Evolutionary conservation across 2,113 vertebrate species (phyloP).

Genomic region (Labrus mixtus): DNA sequence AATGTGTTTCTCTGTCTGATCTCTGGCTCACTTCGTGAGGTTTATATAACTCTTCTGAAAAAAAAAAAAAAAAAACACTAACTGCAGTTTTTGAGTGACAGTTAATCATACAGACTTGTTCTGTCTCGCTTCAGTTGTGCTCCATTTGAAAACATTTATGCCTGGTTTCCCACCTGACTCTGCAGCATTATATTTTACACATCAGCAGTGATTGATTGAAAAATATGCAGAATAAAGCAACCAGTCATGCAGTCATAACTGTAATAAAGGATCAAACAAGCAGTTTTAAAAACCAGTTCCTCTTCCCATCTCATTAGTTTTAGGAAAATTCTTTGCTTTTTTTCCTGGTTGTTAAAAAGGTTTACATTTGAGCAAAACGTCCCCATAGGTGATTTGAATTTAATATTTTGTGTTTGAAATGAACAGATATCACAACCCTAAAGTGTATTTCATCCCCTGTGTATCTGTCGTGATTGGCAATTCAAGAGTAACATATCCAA

Average conservation of each 20-base stretch:
- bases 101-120: constrained; percentile 11
- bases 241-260: background rate
- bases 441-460: no score
- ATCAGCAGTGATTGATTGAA: background rate
- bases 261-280: background rate
- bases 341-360: no score
- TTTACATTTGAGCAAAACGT: no score
- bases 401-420: no score
- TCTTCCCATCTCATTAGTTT: no score
- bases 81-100: background rate
- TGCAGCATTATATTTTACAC: background rate
- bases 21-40: background rate
- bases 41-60: background rate
- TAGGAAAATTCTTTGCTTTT: no score
- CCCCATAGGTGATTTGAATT: no score
- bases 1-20: background rate
- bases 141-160: background rate
- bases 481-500: no score
- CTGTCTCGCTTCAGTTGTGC: constrained; percentile 9
- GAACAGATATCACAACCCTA: no score
- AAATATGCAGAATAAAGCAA: constrained; percentile 4
- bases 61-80: background rate
- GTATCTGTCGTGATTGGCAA: no score
- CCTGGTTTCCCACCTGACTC: background rate
- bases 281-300: background rate